A percentile compares a stretch with the other conserved stretches of the same genome.
These are phyloP conservation scores for Cariama cristata DNA, from an alignment of 2,113 vertebrate genomes.

Conservation along the genomic window DNA sequence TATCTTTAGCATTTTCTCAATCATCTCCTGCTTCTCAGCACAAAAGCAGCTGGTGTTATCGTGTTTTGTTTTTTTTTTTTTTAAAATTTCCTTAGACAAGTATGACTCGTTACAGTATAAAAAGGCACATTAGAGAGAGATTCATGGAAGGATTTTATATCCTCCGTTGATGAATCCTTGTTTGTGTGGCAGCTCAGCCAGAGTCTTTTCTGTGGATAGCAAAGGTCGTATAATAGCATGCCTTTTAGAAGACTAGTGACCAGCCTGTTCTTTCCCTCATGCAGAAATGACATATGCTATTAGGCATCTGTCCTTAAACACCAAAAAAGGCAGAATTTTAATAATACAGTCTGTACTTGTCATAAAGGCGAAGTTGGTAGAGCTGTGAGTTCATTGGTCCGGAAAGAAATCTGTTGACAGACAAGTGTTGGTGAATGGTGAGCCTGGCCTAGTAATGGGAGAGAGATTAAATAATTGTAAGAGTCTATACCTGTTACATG, in stretches of 20 bases:
- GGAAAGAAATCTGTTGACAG: background rate
- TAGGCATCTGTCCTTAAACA: background rate
- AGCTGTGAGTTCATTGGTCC: background rate
- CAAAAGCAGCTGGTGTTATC: slow-evolving; percentile 22
- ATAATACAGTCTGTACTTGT: background rate
- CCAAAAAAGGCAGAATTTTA: background rate
- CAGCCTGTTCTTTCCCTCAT: background rate
- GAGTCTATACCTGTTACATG: background rate
- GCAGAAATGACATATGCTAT: background rate
- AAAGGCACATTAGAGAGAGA: slow-evolving; percentile 2
- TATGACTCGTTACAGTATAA: background rate
- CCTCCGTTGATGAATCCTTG: background rate
- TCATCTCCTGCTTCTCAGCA: background rate
- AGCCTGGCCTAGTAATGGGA: background rate
- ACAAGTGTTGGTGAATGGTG: background rate
- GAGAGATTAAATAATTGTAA: rapidly evolving
- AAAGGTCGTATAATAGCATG: background rate
- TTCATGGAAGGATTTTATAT: background rate
- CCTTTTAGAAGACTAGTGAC: background rate
- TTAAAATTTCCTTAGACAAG: background rate
- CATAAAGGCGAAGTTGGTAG: background rate
- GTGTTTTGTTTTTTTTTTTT: background rate
- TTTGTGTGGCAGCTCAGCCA: background rate
- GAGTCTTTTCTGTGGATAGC: background rate
- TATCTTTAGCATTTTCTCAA: background rate